Evolutionary conservation across 1,140 invertebrate genomes (phyloP).

Genomic region (Anoplolepis gracilipes): DNA sequence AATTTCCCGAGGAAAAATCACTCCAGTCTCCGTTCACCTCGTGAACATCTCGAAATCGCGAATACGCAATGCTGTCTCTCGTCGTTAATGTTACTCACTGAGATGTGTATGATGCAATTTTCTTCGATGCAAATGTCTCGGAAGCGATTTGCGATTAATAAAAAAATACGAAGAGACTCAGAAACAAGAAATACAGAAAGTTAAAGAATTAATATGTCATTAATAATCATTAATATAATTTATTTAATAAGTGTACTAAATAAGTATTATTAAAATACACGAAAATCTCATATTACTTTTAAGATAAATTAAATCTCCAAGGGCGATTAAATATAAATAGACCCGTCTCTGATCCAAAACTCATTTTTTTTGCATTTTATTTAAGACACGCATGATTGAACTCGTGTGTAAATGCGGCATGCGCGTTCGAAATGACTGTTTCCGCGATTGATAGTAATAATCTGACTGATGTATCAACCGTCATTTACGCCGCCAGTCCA

Average conservation of each 20-base stretch:
- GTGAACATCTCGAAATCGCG: slow-evolving; percentile 37
- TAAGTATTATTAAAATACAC: not conserved
- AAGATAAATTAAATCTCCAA: not conserved
- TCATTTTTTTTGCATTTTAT: not conserved
- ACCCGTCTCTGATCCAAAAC: not conserved
- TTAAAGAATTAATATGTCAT: not conserved
- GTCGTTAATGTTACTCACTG: slow-evolving; percentile 6
- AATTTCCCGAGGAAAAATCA: slow-evolving; percentile 29
- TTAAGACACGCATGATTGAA: not conserved
- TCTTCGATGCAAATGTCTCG: slow-evolving; percentile 6
- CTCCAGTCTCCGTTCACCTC: slow-evolving; percentile 6
- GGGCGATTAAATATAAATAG: not conserved
- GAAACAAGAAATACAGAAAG: not conserved
- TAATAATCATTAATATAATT: not conserved
- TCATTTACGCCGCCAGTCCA: slow-evolving; percentile 39
- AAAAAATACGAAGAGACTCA: not conserved
- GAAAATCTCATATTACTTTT: not conserved
- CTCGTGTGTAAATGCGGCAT: not conserved
- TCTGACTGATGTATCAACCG: slow-evolving; percentile 49
- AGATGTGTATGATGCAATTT: slow-evolving; percentile 3
- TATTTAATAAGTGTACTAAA: too few species aligned
- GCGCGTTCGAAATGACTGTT: slow-evolving; percentile 11
- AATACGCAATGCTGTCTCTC: slow-evolving; percentile 34
- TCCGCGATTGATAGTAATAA: slow-evolving; percentile 54
- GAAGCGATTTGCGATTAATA: not conserved